These are phyloP conservation scores for Dascyllus trimaculatus DNA, from an alignment of 2,113 vertebrate species.

Conservation along the genomic window DNA sequence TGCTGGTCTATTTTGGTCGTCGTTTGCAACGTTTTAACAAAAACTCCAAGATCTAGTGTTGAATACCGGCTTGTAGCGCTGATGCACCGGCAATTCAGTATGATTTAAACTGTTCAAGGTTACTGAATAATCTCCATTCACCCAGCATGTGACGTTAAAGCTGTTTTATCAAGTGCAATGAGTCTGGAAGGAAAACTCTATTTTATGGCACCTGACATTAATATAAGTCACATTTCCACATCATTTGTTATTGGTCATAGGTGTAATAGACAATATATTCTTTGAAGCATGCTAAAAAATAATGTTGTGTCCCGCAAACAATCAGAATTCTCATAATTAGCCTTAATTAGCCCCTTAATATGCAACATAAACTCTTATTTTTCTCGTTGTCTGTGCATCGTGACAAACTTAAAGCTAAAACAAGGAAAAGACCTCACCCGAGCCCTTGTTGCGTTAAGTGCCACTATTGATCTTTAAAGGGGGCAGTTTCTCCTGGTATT, in stretches of 20 bases:
- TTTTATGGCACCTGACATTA: constrained; percentile 36
- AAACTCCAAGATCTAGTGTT: neutral
- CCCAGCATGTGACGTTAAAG: constrained; percentile 11
- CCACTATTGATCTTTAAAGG: constrained; percentile 64
- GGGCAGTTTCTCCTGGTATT: constrained; percentile 54
- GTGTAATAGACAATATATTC: constrained; percentile 5
- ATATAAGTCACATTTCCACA: constrained; percentile 22
- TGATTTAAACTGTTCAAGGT: neutral
- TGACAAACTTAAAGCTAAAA: constrained; percentile 8
- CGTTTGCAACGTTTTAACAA: neutral
- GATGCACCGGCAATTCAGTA: neutral
- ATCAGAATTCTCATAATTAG: neutral
- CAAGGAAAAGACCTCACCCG: constrained; percentile 26
- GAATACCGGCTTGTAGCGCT: neutral
- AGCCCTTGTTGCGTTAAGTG: constrained; percentile 51
- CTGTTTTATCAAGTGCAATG: constrained; percentile 32
- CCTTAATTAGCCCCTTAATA: neutral
- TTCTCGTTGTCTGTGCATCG: neutral
- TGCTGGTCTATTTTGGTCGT: neutral
- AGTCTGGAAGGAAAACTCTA: constrained; percentile 30
- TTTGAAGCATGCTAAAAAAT: neutral
- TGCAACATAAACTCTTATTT: no score
- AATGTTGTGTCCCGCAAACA: neutral
- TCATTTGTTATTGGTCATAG: constrained; percentile 4
- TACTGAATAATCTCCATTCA: neutral